Conservation (phyloP, 1,140 invertebrate genomes). For the Patella vulgata region DNA sequence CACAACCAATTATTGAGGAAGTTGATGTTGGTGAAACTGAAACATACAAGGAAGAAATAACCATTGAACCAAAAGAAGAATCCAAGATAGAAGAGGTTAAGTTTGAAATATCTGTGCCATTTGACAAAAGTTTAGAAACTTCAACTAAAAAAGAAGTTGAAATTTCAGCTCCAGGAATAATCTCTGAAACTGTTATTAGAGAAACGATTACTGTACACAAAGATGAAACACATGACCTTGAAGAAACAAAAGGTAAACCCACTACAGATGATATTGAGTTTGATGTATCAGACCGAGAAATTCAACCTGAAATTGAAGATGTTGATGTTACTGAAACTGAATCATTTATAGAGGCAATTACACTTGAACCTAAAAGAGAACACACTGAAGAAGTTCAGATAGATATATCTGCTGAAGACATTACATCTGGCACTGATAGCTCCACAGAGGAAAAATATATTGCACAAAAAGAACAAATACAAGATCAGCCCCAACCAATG, state of each 20-base stretch:
- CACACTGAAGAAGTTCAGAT: slow-evolving; percentile 15
- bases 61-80: not conserved
- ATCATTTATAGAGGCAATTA: slow-evolving; percentile 12
- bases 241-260: slow-evolving; percentile 8
- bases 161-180: not conserved
- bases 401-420: slow-evolving; percentile 8
- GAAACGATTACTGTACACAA: slow-evolving; percentile 7
- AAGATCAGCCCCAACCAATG: not conserved
- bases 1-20: slow-evolving; percentile 1
- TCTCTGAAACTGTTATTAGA: slow-evolving; percentile 6
- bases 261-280: slow-evolving; percentile 1
- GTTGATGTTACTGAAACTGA: too few relatives aligned
- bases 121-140: slow-evolving; percentile 1
- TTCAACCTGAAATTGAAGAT: not conserved
- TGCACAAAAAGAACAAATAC: too few relatives aligned
- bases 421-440: too few relatives aligned
- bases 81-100: not conserved
- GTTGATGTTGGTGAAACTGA: slow-evolving; percentile 1
- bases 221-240: slow-evolving; percentile 4
- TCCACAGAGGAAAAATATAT: too few relatives aligned
- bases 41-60: slow-evolving; percentile 20
- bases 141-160: not conserved
- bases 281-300: slow-evolving; percentile 2
- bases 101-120: not conserved
- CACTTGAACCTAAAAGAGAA: slow-evolving; percentile 14